Percentiles rank a stretch among this genome's conserved stretches.
These are phyloP conservation scores for Drosophila busckii DNA, from an alignment of 1,140 invertebrate genomes.

Conservation along the genomic window DNA sequence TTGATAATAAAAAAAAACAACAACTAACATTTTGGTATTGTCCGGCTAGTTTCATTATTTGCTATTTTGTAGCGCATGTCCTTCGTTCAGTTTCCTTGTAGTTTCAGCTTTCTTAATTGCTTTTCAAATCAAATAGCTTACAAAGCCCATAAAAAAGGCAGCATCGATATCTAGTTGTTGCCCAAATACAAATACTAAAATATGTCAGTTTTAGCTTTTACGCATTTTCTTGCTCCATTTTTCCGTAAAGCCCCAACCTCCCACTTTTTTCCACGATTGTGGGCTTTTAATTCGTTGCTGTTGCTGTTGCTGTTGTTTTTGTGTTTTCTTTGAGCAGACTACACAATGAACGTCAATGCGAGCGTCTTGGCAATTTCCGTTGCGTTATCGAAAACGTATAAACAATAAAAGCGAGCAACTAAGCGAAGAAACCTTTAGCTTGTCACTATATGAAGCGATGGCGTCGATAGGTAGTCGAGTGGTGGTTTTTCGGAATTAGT, in stretches of 20 bases:
- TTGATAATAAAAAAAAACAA: no score
- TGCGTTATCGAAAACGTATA: constrained; percentile 71
- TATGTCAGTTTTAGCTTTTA: constrained; percentile 51
- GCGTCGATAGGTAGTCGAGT: neutral
- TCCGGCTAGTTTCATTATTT: constrained; percentile 18
- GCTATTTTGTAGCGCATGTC: neutral
- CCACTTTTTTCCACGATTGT: neutral
- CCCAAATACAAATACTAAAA: constrained; percentile 44
- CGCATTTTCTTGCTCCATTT: constrained; percentile 54
- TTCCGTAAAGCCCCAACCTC: constrained; percentile 20
- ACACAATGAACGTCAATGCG: constrained; percentile 42
- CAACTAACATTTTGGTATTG: no score
- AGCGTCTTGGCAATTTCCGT: constrained; percentile 63
- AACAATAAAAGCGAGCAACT: constrained; percentile 63
- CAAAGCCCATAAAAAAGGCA: constrained; percentile 26
- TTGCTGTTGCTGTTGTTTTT: constrained; percentile 17
- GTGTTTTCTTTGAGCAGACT: constrained; percentile 23
- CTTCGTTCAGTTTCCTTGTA: constrained; percentile 19
- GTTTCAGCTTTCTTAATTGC: constrained; percentile 29
- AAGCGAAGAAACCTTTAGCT: constrained; percentile 25
- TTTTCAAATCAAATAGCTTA: constrained; percentile 36
- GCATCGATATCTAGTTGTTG: constrained; percentile 15
- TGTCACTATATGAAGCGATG: constrained; percentile 12
- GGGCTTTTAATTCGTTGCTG: constrained; percentile 54
- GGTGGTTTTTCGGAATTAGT: no score